These are phyloP conservation scores for Saccostrea echinata DNA, from an alignment of 1,140 invertebrate species.

Conservation along the genomic window DNA sequence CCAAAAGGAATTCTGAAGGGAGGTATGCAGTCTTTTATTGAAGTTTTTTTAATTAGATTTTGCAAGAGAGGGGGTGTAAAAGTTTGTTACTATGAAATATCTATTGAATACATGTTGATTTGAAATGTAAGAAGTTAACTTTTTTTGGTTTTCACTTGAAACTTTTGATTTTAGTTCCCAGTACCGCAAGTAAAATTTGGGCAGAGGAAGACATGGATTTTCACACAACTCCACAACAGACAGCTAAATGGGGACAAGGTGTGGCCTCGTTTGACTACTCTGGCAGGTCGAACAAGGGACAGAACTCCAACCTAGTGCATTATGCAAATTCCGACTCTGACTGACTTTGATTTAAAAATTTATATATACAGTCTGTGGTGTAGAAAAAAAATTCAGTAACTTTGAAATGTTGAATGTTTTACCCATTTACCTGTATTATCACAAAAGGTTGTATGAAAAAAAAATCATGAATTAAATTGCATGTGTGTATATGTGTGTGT, in stretches of 20 bases:
- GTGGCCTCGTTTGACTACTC: not conserved
- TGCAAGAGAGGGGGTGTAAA: not conserved
- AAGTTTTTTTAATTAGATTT: not conserved
- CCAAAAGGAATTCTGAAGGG: conserved; percentile 13
- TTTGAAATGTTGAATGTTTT: no score
- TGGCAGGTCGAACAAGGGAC: not conserved
- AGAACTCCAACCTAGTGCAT: conserved; percentile 9
- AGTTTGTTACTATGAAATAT: no score
- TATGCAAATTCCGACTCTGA: conserved; percentile 9
- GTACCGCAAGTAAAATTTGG: conserved; percentile 18
- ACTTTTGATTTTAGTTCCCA: not conserved
- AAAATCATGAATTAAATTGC: no score
- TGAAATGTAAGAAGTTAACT: no score
- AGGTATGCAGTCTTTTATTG: not conserved
- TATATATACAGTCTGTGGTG: no score
- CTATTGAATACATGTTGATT: no score
- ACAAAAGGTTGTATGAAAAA: no score
- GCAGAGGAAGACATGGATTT: conserved; percentile 21
- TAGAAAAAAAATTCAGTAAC: no score
- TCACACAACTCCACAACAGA: not conserved
- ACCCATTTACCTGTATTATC: no score
- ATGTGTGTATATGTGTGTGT: no score
- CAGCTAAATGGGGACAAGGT: conserved; percentile 16
- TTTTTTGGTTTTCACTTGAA: no score
- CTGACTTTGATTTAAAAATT: not conserved